Conservation (phyloP, 2,888 invertebrate genomes). For the Bugula neritina region DNA sequence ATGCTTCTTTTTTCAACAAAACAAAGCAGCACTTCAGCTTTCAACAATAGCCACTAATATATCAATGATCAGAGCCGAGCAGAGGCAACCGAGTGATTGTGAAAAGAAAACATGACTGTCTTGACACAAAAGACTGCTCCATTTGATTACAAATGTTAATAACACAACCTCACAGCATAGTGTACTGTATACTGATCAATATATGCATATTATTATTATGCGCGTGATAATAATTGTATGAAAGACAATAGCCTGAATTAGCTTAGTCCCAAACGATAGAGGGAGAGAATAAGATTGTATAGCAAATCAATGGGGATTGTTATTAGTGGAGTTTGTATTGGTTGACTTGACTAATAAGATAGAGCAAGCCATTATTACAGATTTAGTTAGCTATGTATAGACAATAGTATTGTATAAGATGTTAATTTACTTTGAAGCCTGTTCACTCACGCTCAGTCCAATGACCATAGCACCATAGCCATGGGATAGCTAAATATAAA, state of each 20-base stretch:
- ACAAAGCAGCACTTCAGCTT: no score
- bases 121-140: conserved; percentile 24
- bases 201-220: conserved; percentile 21
- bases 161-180: conserved; percentile 21
- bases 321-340: not conserved
- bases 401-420: not conserved
- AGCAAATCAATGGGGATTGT: conserved; percentile 20
- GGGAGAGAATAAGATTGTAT: conserved; percentile 13
- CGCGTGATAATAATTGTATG: conserved; percentile 21
- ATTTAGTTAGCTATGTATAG: not conserved
- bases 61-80: no score
- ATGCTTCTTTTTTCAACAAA: no score
- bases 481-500: no score
- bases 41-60: no score
- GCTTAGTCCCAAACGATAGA: conserved; percentile 23
- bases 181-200: conserved; percentile 10
- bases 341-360: not conserved
- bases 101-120: conserved; percentile 18
- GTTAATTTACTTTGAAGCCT: not conserved
- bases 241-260: conserved; percentile 26
- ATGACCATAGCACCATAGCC: no score
- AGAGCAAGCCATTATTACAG: not conserved
- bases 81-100: no score
- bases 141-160: conserved; percentile 27
- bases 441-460: no score